Evolutionary conservation across 2,797 vertebrate species (phyloP), one percentile per base, ranked within the genome.

Genomic region (Zenarchopterus dispar): DNA sequence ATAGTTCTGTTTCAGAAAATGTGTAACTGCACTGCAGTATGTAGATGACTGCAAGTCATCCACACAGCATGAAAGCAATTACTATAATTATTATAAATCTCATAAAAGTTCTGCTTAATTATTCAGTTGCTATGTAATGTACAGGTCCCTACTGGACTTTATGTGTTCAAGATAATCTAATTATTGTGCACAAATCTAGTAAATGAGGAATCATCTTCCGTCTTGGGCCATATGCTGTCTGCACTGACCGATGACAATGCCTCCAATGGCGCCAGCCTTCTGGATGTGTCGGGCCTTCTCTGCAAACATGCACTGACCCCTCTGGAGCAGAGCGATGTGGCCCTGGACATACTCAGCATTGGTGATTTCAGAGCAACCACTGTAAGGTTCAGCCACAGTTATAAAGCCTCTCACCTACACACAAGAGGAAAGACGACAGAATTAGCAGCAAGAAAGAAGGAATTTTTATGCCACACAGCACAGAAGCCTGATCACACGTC

Each of bases 291-390:
- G 93, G 26, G 98, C 97, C 84, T 99, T 99, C 87, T 99, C 98
- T 19, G 97, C 97, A 78, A 99, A 99, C 98, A 99, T 99, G 74
- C 98, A 99, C 90, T 98, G 97, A 51, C 98, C 98, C 81, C 98
- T 94, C 71, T 99, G 96, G 71, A 99, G 94, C 77, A 99, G 78
- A 56, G 97, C 97, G 49, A 99, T 98, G 83, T 95, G 96, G 16
- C 97, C 97, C 82, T 91, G 94, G 61, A 99, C 91, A 4, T 94
- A 93, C 77, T 96, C 96, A 0, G 89, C 90, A 55, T 99, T 99
- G 54, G 90, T 95, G 83, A 99, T 92, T 84, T 97, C 96, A 8
- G 92, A 84, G 60, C 98, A 99, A 79, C 97, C 98, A 31, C 94
- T 96, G 90, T 97, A 99, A 6, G 98, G 98, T 78, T 98, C 97